Base-by-base conservation (phyloP, 2,113 vertebrate species). In the Brevimyrus niger region DNA sequence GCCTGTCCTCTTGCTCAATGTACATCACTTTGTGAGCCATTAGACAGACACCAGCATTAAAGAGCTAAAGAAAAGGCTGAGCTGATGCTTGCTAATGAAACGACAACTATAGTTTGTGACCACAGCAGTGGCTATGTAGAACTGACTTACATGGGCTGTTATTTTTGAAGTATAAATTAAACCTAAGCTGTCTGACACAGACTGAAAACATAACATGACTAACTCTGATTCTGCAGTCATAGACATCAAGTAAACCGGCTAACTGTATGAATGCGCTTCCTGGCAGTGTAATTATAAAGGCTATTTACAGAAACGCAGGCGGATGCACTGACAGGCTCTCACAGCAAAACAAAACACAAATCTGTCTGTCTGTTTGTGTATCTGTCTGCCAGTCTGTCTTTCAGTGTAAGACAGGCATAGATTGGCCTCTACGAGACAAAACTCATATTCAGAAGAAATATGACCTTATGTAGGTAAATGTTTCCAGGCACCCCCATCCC, bases 311-410 rank as follows among this genome's bases (percentile, higher is more conserved):
- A 53, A 86, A 92, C 65, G 84, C 51, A 82, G 76, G 53, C 19
- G 47, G 80, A 91, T 82, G 84, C 87, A 88, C 69, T 95, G 94
- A 96, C 95, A 95, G 95, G 95, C 95, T 95, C 93, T 96, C 95
- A 95, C 87, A 10, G 89, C 90, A 92, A 53, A 95, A 94, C 94
- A 95, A 31, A 95, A 95, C 95, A 93, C 94, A 94, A 89, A 92
- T 95, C 89, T 92, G 94, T 95, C 96, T 95, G 96, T 96, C 95
- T 95, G 95, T 96, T 95, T 96, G 96, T 96, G 94, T 95, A 95
- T 96, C 94, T 95, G 95, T 95, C 95, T 94, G 92, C 94, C 76
- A 91, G 94, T 95, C 95, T 96, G 96, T 96, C 94, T 76, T 87
- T 92, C 90, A 92, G 94, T 96, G 92, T 93, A 89, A 94, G 95